Conservation (phyloP, 2,888 invertebrate species). For the Sipha maydis region DNA sequence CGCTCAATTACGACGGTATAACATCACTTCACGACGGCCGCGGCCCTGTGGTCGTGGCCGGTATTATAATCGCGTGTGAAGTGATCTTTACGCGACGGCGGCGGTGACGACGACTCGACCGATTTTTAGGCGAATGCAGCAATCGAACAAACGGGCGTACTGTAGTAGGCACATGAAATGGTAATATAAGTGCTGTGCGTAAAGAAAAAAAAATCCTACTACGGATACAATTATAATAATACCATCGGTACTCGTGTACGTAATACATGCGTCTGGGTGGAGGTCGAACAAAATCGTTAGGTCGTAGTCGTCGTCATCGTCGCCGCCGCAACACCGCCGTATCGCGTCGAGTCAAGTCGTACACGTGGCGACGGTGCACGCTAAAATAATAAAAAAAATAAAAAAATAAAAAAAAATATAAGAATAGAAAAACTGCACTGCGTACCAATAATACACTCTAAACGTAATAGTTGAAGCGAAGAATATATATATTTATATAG, state of each 20-base stretch:
- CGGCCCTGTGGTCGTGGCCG: not conserved
- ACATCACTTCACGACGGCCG: not conserved
- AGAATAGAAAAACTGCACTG: not conserved
- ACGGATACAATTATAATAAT: slow-evolving; percentile 16
- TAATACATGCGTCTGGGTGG: slow-evolving; percentile 1
- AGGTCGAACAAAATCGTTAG: slow-evolving; percentile 54
- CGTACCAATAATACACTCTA: slow-evolving; percentile 5
- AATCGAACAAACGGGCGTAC: not conserved
- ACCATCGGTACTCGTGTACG: not conserved
- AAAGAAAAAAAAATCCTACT: not conserved
- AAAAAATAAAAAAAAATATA: not conserved
- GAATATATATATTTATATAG: not conserved
- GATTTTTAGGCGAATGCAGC: not conserved
- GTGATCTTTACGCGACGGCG: not conserved
- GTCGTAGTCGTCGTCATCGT: not conserved
- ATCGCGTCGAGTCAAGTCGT: not conserved
- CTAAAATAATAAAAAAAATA: slow-evolving; percentile 21
- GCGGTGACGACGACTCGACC: not conserved
- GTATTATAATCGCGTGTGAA: not conserved
- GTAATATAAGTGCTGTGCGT: not conserved
- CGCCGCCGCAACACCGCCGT: not conserved
- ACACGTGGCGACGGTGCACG: not conserved
- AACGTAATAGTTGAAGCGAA: not conserved
- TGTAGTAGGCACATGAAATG: not conserved
- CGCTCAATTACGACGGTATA: not conserved